Evolutionary conservation across 2,888 invertebrate species (phyloP).

Genomic region (Acronicta psi): DNA sequence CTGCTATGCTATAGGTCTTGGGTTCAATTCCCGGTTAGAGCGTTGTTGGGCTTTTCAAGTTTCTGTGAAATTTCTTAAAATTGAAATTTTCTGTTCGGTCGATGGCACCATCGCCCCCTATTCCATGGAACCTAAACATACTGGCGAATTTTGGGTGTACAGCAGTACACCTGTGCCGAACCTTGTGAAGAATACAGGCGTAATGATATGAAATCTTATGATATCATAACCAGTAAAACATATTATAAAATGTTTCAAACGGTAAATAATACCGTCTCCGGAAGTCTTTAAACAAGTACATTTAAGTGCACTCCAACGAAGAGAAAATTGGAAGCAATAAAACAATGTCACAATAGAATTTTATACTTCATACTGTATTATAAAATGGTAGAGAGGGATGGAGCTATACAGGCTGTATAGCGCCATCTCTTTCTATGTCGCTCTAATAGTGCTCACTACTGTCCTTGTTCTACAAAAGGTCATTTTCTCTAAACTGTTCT

Average conservation of each 20-base stretch:
- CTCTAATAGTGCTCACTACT: neutral
- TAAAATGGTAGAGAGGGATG: neutral
- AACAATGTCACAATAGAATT: constrained; percentile 15
- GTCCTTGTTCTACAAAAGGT: constrained; percentile 1
- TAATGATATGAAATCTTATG: neutral
- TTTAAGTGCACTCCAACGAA: constrained; percentile 8
- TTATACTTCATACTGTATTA: constrained; percentile 22
- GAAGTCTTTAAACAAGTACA: neutral
- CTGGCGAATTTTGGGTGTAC: too few species aligned
- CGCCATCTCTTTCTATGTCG: neutral
- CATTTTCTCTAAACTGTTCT: constrained; percentile 4
- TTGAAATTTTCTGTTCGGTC: too few species aligned
- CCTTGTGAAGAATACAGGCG: neutral
- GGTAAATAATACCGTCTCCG: constrained; percentile 11
- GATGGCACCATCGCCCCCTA: too few species aligned
- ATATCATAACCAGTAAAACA: neutral
- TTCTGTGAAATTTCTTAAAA: too few species aligned
- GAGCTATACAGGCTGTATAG: neutral
- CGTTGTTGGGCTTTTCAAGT: too few species aligned
- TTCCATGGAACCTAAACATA: too few species aligned
- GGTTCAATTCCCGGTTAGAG: too few species aligned
- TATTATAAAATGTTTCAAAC: neutral
- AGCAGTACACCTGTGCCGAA: too few species aligned
- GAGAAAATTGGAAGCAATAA: constrained; percentile 28
- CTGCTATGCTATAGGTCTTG: too few species aligned